Conservation (phyloP, 2,888 invertebrate species). For the Hecatera dysodea region DNA sequence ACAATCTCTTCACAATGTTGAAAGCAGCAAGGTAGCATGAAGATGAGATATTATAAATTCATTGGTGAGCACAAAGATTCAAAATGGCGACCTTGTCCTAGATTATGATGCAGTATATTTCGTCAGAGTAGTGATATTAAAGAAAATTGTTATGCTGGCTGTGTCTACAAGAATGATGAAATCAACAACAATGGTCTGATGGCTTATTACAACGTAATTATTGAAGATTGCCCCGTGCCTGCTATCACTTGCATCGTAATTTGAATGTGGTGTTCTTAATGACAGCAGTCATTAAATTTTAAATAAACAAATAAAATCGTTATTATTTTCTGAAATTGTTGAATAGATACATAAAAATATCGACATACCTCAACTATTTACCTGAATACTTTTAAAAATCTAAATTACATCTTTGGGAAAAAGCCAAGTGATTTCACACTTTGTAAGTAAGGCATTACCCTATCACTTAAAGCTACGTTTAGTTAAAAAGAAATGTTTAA, state of each 20-base stretch:
- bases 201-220: conserved; percentile 65
- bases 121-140: conserved; percentile 62
- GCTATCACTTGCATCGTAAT: conserved; percentile 48
- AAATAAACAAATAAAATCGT: conserved; percentile 38
- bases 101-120: conserved; percentile 61
- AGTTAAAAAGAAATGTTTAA: too few relatives aligned
- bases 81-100: conserved; percentile 73
- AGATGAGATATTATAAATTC: conserved; percentile 23
- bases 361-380: background rate
- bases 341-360: conserved; percentile 9
- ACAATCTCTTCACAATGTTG: background rate
- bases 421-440: too few relatives aligned
- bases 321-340: conserved; percentile 3
- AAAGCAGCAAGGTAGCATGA: conserved; percentile 20
- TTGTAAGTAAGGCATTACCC: background rate
- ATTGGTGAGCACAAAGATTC: conserved; percentile 48
- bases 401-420: too few relatives aligned
- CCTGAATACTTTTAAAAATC: too few relatives aligned
- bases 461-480: too few relatives aligned
- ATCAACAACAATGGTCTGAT: conserved; percentile 64
- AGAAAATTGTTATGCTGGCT: conserved; percentile 69
- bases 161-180: conserved; percentile 62
- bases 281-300: conserved; percentile 8
- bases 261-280: conserved; percentile 33
- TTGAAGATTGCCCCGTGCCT: conserved; percentile 35